Conservation (phyloP, 2,888 invertebrate genomes). For the Leucophora obtusa region DNA sequence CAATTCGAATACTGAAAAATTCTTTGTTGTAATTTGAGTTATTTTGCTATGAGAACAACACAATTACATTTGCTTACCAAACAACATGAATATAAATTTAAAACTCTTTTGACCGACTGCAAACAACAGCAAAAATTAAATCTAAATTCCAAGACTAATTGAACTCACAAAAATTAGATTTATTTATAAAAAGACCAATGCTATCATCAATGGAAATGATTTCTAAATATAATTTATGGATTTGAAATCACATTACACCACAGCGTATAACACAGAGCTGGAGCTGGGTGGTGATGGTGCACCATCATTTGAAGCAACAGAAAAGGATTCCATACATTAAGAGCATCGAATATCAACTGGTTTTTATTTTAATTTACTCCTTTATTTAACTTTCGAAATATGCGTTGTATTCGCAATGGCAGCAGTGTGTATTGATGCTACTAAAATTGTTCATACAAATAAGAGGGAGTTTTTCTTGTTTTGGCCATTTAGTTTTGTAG, state of each 20-base stretch:
- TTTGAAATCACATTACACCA: conserved; percentile 29
- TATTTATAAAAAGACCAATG: neutral
- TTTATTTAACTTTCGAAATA: conserved; percentile 4
- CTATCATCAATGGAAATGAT: conserved; percentile 19
- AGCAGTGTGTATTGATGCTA: neutral
- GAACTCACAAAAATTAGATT: conserved; percentile 10
- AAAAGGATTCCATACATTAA: neutral
- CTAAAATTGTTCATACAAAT: conserved; percentile 1
- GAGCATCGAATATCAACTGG: conserved; percentile 30
- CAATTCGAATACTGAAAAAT: too few relatives aligned
- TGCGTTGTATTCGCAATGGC: neutral
- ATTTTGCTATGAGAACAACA: too few relatives aligned
- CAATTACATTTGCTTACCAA: too few relatives aligned
- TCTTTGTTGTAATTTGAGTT: too few relatives aligned
- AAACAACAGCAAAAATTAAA: neutral
- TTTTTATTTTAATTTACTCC: conserved; percentile 31
- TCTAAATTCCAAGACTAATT: conserved; percentile 21
- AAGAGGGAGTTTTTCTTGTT: conserved; percentile 5
- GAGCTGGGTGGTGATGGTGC: neutral
- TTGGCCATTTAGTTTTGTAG: conserved; percentile 20
- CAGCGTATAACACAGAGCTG: neutral
- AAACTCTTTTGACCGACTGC: too few relatives aligned
- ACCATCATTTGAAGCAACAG: neutral
- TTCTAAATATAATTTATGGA: conserved; percentile 33
- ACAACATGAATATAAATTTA: too few relatives aligned